Percentiles rank a stretch among this genome's conserved stretches.
Conservation (phyloP, 1,140 invertebrate genomes). For the Probaryconus sp. region DNA sequence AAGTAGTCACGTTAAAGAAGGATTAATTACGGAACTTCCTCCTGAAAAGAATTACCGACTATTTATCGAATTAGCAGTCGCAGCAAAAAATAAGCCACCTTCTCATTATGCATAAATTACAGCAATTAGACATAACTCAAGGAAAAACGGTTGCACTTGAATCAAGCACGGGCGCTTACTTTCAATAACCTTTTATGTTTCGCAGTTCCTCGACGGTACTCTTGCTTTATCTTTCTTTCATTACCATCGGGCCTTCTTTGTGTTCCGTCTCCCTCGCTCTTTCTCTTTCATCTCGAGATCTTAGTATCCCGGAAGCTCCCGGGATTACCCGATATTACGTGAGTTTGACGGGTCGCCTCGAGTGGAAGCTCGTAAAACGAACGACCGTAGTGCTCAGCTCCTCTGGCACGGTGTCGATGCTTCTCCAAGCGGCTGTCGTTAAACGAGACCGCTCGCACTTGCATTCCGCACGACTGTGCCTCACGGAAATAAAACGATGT, state of each 20-base stretch:
- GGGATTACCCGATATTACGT: conserved; percentile 62
- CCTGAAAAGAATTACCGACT: no score
- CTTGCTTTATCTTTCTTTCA: conserved; percentile 28
- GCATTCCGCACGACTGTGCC: conserved; percentile 20
- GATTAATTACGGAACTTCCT: no score
- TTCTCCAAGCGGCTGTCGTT: conserved; percentile 52
- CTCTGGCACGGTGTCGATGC: conserved; percentile 42
- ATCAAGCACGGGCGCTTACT: conserved; percentile 25
- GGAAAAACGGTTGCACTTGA: conserved; percentile 28
- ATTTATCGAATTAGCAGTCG: conserved; percentile 17
- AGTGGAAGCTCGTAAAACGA: conserved; percentile 62
- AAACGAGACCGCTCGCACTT: conserved; percentile 38
- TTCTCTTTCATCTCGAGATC: conserved; percentile 44
- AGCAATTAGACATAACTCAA: conserved; percentile 41
- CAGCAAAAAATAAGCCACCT: conserved; percentile 6
- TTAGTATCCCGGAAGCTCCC: conserved; percentile 44
- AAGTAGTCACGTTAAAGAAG: no score
- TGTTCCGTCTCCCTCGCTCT: conserved; percentile 36
- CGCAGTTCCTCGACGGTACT: conserved; percentile 7
- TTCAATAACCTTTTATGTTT: conserved; percentile 39
- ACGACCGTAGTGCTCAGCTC: conserved; percentile 40
- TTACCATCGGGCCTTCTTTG: conserved; percentile 25
- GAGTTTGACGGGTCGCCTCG: conserved; percentile 58
- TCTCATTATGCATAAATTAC: conserved; percentile 29
- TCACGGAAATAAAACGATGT: conserved; percentile 46